Evolutionary conservation across 2,113 vertebrate genomes (phyloP).

Genomic region (Chionis minor): DNA sequence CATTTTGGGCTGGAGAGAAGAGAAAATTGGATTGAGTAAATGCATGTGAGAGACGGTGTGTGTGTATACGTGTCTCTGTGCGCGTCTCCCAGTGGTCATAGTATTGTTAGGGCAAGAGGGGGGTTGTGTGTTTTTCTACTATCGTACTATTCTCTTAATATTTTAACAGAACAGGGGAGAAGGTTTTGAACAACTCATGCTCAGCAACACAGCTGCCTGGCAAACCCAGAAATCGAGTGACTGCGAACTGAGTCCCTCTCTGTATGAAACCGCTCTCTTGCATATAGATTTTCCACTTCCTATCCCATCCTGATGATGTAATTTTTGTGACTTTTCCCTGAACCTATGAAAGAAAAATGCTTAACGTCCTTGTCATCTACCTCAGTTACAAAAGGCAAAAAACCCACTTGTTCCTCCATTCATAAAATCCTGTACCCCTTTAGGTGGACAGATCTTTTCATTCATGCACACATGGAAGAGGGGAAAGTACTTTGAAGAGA

Average conservation of each 20-base stretch:
- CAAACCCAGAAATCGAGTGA: background rate
- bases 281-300: background rate
- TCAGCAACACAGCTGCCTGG: background rate
- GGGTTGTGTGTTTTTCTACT: background rate
- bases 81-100: background rate
- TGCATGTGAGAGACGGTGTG: background rate
- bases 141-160: background rate
- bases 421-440: background rate
- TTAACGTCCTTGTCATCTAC: accelerated
- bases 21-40: background rate
- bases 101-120: background rate
- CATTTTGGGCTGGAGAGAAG: background rate
- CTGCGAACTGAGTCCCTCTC: background rate
- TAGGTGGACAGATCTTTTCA: background rate
- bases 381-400: background rate
- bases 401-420: background rate
- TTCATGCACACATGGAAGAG: background rate
- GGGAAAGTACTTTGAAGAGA: background rate
- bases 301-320: background rate
- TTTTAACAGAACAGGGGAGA: background rate
- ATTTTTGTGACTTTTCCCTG: background rate
- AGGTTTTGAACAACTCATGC: background rate
- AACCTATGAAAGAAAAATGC: background rate
- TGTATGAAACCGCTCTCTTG: background rate
- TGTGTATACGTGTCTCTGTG: background rate